Percentiles rank a stretch among this genome's conserved stretches.
These are phyloP conservation scores for Capreolus pygargus DNA, from an alignment of 2,113 vertebrate genomes.

Conservation along the genomic window DNA sequence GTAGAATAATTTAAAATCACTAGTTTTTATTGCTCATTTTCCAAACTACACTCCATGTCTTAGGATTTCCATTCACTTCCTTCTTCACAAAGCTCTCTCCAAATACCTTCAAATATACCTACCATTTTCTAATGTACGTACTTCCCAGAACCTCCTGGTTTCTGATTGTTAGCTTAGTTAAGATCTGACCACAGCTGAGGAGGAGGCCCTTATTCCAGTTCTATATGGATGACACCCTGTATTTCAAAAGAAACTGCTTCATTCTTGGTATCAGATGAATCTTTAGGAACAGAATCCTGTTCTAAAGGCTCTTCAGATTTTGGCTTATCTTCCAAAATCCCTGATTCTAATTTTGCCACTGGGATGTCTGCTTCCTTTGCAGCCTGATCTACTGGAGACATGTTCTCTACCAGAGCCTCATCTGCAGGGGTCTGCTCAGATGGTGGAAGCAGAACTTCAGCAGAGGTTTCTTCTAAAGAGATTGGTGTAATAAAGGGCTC, in stretches of 20 bases:
- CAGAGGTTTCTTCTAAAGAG: background rate
- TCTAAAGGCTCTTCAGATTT: background rate
- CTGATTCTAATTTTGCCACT: background rate
- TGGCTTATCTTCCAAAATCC: background rate
- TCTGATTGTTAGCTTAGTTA: background rate
- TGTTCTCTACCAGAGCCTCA: background rate
- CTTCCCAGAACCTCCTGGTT: background rate
- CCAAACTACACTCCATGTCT: background rate
- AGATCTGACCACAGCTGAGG: background rate
- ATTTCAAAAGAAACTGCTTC: background rate
- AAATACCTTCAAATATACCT: background rate
- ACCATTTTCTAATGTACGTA: background rate
- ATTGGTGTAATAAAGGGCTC: background rate
- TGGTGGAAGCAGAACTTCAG: background rate
- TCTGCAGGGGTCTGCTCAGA: background rate
- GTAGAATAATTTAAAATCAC: slow-evolving; percentile 18
- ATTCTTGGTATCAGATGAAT: background rate
- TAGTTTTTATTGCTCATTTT: slow-evolving; percentile 62
- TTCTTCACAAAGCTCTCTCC: slow-evolving; percentile 6
- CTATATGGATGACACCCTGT: background rate
- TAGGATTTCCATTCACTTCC: background rate
- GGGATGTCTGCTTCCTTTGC: background rate
- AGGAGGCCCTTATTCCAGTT: background rate
- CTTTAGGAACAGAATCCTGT: background rate
- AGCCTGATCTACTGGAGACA: background rate